phyloP scores from a whole-genome alignment of 2,888 invertebrate genomes.

The Synanthedon formicaeformis region DNA sequence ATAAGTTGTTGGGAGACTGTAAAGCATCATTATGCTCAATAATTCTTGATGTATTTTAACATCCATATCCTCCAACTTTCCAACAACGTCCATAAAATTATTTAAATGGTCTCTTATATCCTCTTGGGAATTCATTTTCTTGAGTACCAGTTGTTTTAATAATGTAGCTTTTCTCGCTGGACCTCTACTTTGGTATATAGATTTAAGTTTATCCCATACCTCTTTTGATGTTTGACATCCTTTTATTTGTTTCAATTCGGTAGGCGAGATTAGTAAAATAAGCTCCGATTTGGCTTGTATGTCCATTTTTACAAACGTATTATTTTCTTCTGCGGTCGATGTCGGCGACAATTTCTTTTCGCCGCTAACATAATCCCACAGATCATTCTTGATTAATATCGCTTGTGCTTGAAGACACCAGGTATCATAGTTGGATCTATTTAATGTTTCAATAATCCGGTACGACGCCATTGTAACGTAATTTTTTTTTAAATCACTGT shows the following conservation, averaged over 20 bases:
- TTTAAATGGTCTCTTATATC: conserved; percentile 24
- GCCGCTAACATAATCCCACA: too few species aligned
- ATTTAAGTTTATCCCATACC: conserved; percentile 29
- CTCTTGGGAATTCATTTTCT: too few species aligned
- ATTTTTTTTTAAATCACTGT: too few species aligned
- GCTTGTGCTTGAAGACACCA: too few species aligned
- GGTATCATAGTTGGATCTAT: too few species aligned
- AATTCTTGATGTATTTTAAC: conserved; percentile 21
- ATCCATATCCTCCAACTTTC: conserved; percentile 25
- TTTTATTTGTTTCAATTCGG: conserved; percentile 24
- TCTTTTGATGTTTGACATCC: conserved; percentile 19
- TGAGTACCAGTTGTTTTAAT: conserved; percentile 26
- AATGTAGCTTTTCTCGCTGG: conserved; percentile 34
- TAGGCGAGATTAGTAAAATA: conserved; percentile 4
- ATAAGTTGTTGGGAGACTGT: conserved; percentile 21
- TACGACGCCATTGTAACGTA: too few species aligned
- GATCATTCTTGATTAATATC: too few species aligned
- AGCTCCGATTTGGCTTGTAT: conserved; percentile 4
- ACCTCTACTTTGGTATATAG: conserved; percentile 30
- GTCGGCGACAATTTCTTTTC: too few species aligned
- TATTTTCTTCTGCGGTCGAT: too few species aligned
- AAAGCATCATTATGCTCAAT: conserved; percentile 23
- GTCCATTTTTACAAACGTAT: background rate
- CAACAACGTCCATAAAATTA: conserved; percentile 27
- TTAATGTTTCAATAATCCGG: too few species aligned